Evolutionary conservation across 1,140 invertebrate species (phyloP), one percentile per base, ranked within the genome.

Genomic region (Spodoptera frugiperda): DNA sequence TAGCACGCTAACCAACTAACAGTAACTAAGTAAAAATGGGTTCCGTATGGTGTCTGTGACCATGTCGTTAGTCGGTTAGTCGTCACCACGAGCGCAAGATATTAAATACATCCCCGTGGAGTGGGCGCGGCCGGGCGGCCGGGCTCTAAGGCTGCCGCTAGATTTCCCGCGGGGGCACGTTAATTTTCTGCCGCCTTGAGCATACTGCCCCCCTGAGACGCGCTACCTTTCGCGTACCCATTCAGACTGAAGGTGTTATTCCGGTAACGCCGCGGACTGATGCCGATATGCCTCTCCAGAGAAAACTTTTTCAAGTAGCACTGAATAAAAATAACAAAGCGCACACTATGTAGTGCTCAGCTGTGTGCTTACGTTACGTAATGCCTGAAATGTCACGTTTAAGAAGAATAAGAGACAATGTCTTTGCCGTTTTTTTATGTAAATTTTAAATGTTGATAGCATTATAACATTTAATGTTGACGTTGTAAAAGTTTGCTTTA

Each of bases 161-260:
- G 95, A 95, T 95, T 95, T 95, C 95, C 95, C 94, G 85, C 80
- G 95, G 94, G 95, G 90, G 91, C 94, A 93, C 95, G 95, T 96
- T 96, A 96, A 96, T 96, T 96, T 96, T 96, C 95, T 95, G 95
- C 95, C 95, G 95, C 95, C 95, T 95, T 95, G 95, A 95, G 95
- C 95, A 95, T 95, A 96, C 91, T 95, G 94, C 95, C 94, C 95
- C 90, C 95, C 77, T 82, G 95, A 94, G 95, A 93, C 88, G 67
- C 82, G 82, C 89, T 94, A 93, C 93, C 93, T 91, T 93, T 93
- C 93, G 88, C 88, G 89, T 84, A 93, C 87, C 90, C 90, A 91
- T 92, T 93, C 92, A 91, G 82, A 85, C 89, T 90, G 81, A 90
- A 94, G 94, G 93, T 94, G 93, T 94, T 94, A 91, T 94, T 94